Conservation (phyloP, 2,113 vertebrate species). For the Saccopteryx bilineata region DNA sequence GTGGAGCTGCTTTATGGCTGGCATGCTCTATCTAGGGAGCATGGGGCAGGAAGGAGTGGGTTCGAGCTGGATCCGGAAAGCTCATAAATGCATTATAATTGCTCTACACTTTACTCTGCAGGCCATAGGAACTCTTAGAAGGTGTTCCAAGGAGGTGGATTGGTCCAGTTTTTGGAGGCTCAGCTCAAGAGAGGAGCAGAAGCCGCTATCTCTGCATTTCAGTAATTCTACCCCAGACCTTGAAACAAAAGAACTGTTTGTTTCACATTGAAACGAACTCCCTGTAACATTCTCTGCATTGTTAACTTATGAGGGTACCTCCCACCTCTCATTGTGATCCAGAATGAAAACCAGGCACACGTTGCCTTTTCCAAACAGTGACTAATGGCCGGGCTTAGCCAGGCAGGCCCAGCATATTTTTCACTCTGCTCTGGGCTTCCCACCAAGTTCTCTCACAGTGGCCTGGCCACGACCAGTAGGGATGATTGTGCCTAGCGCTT, state of each 20-base stretch:
- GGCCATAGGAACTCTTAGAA: background rate
- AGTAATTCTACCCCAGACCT: background rate
- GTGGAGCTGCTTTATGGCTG: fast-evolving
- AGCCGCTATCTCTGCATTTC: background rate
- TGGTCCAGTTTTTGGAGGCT: background rate
- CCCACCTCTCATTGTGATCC: slow-evolving; percentile 51
- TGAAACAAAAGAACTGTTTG: slow-evolving; percentile 63
- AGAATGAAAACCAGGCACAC: slow-evolving; percentile 60
- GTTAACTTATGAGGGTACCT: slow-evolving; percentile 35
- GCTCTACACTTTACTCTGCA: background rate
- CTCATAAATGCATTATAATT: background rate
- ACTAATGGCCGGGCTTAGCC: slow-evolving; percentile 63
- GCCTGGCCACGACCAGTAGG: slow-evolving; percentile 1
- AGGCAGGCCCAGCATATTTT: slow-evolving; percentile 63
- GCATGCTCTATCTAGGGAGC: background rate
- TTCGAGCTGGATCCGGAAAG: background rate
- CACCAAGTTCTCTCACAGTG: slow-evolving; percentile 56
- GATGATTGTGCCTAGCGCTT: slow-evolving; percentile 62
- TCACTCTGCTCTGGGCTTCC: slow-evolving; percentile 74
- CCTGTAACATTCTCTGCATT: slow-evolving; percentile 14
- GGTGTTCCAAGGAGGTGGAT: background rate
- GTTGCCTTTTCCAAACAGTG: slow-evolving; percentile 69
- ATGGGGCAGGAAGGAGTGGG: background rate
- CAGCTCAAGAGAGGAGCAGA: background rate
- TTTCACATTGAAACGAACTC: slow-evolving; percentile 4